phyloP scores from a whole-genome alignment of 2,888 invertebrate genomes.

The Phengaris alcon region DNA sequence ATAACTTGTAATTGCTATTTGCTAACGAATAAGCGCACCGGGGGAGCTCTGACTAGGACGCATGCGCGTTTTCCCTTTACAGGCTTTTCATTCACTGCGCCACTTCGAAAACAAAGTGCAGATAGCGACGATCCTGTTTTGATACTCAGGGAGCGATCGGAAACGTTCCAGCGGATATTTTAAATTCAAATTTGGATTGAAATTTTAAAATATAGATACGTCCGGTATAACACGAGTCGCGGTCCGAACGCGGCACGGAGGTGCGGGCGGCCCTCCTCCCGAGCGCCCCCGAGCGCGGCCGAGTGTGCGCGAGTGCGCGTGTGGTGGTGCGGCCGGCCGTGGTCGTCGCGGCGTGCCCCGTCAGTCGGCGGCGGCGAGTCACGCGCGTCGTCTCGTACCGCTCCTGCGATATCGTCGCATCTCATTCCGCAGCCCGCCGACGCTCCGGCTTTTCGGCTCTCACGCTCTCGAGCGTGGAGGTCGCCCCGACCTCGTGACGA shows the following conservation, averaged over 20 bases:
- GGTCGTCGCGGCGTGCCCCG: slow-evolving; percentile 71
- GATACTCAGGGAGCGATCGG: slow-evolving; percentile 61
- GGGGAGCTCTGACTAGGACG: slow-evolving; percentile 61
- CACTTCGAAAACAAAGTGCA: slow-evolving; percentile 40
- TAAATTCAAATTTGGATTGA: slow-evolving; percentile 74
- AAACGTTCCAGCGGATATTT: slow-evolving; percentile 63
- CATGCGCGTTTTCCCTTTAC: slow-evolving; percentile 66
- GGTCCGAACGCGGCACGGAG: slow-evolving; percentile 45
- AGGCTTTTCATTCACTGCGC: slow-evolving; percentile 71
- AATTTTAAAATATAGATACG: slow-evolving; percentile 68
- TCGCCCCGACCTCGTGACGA: slow-evolving; percentile 59
- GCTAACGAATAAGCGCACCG: slow-evolving; percentile 34
- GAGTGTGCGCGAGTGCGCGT: slow-evolving; percentile 67
- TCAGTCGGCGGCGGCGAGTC: slow-evolving; percentile 77
- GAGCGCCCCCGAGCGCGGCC: slow-evolving; percentile 45
- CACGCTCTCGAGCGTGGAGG: slow-evolving; percentile 72
- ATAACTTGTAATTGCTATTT: slow-evolving; percentile 22
- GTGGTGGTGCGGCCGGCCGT: slow-evolving; percentile 56
- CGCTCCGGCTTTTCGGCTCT: slow-evolving; percentile 67
- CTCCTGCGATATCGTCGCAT: slow-evolving; percentile 57
- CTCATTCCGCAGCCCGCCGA: slow-evolving; percentile 61
- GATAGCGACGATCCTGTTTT: slow-evolving; percentile 48
- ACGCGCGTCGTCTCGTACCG: slow-evolving; percentile 73
- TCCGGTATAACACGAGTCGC: slow-evolving; percentile 48
- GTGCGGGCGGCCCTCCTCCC: slow-evolving; percentile 46